These are phyloP conservation scores for Ctenopoma multispine DNA, from an alignment of 2,797 vertebrate species.

Conservation along the genomic window DNA sequence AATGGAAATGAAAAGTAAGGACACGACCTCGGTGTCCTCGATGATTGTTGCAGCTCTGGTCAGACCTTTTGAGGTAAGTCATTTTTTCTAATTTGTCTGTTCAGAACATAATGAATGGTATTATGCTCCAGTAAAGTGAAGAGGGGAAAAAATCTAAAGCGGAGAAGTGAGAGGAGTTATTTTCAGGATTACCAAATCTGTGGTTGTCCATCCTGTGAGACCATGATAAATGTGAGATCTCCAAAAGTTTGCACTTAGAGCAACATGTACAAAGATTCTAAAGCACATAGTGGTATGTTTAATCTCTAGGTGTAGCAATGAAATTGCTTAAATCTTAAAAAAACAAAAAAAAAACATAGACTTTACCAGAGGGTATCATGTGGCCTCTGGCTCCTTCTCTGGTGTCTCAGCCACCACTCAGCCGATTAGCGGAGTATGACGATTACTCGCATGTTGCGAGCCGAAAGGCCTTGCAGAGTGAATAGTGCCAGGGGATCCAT, in stretches of 20 bases:
- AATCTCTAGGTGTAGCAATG: conserved; percentile 10
- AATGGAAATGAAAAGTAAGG: conserved; percentile 7
- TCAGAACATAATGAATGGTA: neutral
- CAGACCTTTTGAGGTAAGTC: neutral
- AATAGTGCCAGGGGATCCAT: conserved; percentile 54
- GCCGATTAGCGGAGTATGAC: conserved; percentile 50
- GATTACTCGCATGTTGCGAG: conserved; percentile 50
- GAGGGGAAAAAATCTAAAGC: neutral
- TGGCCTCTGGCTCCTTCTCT: conserved; percentile 27
- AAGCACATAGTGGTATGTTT: neutral
- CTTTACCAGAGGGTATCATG: conserved; percentile 32
- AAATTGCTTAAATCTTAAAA: conserved; percentile 13
- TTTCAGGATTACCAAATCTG: neutral
- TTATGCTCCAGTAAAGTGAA: neutral
- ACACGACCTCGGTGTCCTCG: neutral
- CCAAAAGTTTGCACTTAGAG: neutral
- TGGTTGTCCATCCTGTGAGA: neutral
- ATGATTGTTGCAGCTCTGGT: neutral
- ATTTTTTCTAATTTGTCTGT: conserved; percentile 3
- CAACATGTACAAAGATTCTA: neutral
- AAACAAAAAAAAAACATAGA: too few relatives aligned
- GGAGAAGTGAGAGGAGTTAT: neutral
- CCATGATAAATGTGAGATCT: neutral
- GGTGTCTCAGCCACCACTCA: conserved; percentile 36
- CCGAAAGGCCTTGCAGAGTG: conserved; percentile 24